Base-by-base conservation (phyloP, 2,888 invertebrate genomes). In the Apotomis capreana region DNA sequence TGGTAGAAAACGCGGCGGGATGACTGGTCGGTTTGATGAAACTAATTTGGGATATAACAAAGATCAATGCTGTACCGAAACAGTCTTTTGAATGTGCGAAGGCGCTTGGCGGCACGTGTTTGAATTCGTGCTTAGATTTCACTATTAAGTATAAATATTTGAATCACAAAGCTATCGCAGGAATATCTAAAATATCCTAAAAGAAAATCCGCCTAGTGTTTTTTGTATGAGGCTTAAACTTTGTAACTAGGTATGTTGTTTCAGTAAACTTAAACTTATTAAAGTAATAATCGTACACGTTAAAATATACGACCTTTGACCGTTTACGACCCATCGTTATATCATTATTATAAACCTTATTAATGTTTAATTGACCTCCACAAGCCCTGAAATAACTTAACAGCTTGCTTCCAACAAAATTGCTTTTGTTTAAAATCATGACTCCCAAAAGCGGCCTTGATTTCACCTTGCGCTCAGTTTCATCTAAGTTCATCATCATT, bases 21-120 rank as follows among this genome's bases (percentile, higher is more conserved):
- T 93, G 93, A 92, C 93, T 84, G 80, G 89, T 85, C 87, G 84
- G 83, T 91, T 92, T 91, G 81, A 84, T 89, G 91, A 93, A 93
- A 93, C 93, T 93, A 93, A 93, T 93, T 93, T 93, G 89, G 86
- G 87, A 88, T 89, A 91, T 89, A 88, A 92, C 93, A 91, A 91
- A 90, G 89, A 89, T 90, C 89, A 88, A 90, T 90, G 90, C 84
- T 87, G 85, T 87, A 86, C 89, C 84, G 89, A 90, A 91, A 90
- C 90, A 87, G 84, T 83, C 88, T 89, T 87, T 90, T 88, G 86
- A 90, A 84, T 89, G 85, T 81, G 86, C 88, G 83, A 86, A 86
- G 85, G 83, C 84, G 79, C 79, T 80, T 77, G 78, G 82, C 84
- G 87, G 87, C 87, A 84, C 84, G 79, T 81, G 81, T 80, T 81